A percentile compares a stretch with the other conserved stretches of the same genome.
phyloP scores from a whole-genome alignment of 2,113 vertebrate genomes.

The Aegotheles bennettii region DNA sequence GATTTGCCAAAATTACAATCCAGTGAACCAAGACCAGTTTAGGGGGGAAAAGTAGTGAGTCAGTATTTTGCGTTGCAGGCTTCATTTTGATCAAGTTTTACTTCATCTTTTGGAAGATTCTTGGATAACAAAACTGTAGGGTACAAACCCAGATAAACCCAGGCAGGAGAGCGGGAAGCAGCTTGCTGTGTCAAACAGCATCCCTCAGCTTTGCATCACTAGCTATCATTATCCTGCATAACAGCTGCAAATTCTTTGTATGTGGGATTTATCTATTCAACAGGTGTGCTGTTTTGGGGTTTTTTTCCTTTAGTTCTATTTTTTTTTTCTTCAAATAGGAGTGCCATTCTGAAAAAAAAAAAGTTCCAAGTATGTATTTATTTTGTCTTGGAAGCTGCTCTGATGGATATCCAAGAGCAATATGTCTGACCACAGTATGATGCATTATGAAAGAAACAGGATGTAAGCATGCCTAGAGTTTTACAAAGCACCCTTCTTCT shows the following conservation, averaged over 20 bases:
- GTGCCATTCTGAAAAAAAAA: not conserved
- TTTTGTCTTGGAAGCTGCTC: not conserved
- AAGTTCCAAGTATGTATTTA: not conserved
- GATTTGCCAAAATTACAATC: not conserved
- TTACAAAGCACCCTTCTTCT: not conserved
- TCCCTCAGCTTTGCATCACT: not conserved
- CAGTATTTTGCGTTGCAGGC: not conserved
- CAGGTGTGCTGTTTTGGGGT: not conserved
- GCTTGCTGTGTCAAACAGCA: not conserved
- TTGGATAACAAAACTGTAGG: not conserved
- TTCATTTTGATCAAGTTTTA: not conserved
- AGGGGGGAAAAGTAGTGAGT: not conserved
- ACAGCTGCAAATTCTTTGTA: not conserved
- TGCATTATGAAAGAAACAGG: not conserved
- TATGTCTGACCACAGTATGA: not conserved
- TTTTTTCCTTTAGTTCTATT: not conserved
- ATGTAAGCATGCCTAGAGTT: not conserved
- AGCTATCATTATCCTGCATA: fast-evolving
- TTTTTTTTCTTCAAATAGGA: not conserved
- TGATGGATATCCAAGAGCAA: not conserved
- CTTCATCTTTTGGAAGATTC: not conserved
- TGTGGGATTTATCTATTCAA: not conserved
- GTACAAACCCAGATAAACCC: not conserved
- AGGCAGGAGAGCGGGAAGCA: not conserved
- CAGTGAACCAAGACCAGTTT: not conserved